Evolutionary conservation across 2,113 vertebrate genomes (phyloP), one percentile per base, ranked within the genome.

Genomic region (Scytalopus superciliaris): DNA sequence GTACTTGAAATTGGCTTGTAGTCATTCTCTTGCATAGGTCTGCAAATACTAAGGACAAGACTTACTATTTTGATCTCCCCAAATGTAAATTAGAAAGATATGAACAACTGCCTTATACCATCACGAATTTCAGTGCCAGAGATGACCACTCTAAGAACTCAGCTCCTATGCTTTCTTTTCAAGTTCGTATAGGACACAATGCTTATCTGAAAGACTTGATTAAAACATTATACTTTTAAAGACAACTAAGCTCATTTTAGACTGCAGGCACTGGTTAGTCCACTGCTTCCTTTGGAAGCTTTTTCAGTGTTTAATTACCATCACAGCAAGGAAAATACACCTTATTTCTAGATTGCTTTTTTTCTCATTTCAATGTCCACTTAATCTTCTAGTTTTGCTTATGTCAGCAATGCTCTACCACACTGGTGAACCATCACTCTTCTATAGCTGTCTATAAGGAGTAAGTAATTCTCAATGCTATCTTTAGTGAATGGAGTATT

Each of bases 171-270:
- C 5, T 77, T 84, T 25, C 8, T 77, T 80, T 86, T 45, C 33
- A 66, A 84, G 19, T 40, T 72, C 14, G 12, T 53, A 23, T 27
- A 2, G 1, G 39, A 9, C 6, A 11, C 23, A 57, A 12, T 0
- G 0, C 68, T 79, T 63, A 39, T 37, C 16, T 49, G 52, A 87
- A 49, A 80, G 7, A 30, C 7, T 80, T 80, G 24, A 80, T 59
- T 31, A 91, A 91, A 62, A 12, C 7, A 30, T 73, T 77, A 14
- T 40, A 27, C 12, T 31, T 63, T 68, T 76, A 84, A 86, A 87
- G 55, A 68, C 24, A 56, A 22, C 7, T 77, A 72, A 78, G 21
- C 6, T 84, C 3, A 50, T 77, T 81, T 87, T 47, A 81, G 45
- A 74, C 35, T 60, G 8, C 21, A 74, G 79, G 15, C 19, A 42